These are phyloP conservation scores for Sclerodermus sp. DNA, from an alignment of 2,888 invertebrate genomes.

Conservation along the genomic window DNA sequence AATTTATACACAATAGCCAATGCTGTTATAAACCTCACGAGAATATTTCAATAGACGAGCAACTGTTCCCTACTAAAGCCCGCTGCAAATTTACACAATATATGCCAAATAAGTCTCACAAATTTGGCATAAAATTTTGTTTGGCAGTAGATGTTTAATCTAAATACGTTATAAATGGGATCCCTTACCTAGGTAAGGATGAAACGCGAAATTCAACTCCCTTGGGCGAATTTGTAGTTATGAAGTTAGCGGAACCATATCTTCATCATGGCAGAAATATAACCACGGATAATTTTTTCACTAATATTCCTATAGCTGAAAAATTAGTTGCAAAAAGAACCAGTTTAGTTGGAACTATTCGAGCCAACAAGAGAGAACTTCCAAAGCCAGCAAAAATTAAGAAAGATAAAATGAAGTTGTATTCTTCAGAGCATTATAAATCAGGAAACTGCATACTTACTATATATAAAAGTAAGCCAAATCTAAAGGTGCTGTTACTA, in stretches of 20 bases:
- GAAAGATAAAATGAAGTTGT: neutral
- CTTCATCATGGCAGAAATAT: neutral
- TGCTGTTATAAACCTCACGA: neutral
- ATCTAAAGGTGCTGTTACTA: neutral
- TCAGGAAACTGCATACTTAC: neutral
- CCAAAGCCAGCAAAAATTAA: neutral
- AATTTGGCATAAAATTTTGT: conserved; percentile 8
- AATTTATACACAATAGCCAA: conserved; percentile 19
- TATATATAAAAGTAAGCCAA: neutral
- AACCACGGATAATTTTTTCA: neutral
- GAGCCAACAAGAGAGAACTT: conserved; percentile 17
- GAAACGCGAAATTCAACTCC: conserved; percentile 19
- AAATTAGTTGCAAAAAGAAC: conserved; percentile 24
- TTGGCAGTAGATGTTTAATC: conserved; percentile 20
- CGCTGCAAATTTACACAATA: conserved; percentile 12
- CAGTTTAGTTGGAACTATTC: conserved; percentile 29
- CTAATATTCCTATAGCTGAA: neutral
- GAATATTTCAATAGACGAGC: conserved; percentile 20
- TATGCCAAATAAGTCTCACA: conserved; percentile 10
- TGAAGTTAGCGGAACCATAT: neutral
- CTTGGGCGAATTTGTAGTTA: neutral
- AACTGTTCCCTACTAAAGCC: conserved; percentile 27
- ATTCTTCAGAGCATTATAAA: neutral
- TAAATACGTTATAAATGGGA: conserved; percentile 31
- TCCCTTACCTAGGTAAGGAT: conserved; percentile 32